A percentile compares a stretch with the other conserved stretches of the same genome.
phyloP scores from a whole-genome alignment of 2,113 vertebrate species.

The Eclectus roratus region DNA sequence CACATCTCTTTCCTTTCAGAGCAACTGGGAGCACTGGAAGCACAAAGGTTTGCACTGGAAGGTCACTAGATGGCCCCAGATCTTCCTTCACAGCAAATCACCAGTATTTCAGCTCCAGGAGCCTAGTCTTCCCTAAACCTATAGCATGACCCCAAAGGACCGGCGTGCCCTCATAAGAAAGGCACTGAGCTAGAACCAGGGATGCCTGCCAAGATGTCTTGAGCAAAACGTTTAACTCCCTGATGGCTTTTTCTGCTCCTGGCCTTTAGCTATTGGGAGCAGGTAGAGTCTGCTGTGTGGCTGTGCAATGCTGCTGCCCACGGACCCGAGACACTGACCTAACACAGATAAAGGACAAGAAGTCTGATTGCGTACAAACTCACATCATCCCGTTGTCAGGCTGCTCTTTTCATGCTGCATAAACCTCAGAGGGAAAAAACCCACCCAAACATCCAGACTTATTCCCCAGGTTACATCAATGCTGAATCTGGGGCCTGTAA shows the following conservation, averaged over 20 bases:
- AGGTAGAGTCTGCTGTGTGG: not conserved
- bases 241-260: not conserved
- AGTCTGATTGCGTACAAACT: not conserved
- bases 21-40: constrained; percentile 32
- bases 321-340: accelerated
- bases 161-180: not conserved
- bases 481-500: not conserved
- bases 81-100: not conserved
- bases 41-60: not conserved
- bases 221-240: not conserved
- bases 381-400: not conserved
- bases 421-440: not conserved
- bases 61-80: constrained; percentile 48
- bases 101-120: not conserved
- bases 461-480: not conserved
- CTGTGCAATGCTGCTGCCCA: not conserved
- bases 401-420: not conserved
- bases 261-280: not conserved
- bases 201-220: not conserved
- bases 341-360: not conserved
- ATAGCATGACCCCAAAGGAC: not conserved
- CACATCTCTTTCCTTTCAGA: not conserved
- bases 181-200: not conserved
- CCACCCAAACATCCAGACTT: not conserved
- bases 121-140: not conserved